Conservation (phyloP, 2,113 vertebrate genomes). For the Meleagris gallopavo region DNA sequence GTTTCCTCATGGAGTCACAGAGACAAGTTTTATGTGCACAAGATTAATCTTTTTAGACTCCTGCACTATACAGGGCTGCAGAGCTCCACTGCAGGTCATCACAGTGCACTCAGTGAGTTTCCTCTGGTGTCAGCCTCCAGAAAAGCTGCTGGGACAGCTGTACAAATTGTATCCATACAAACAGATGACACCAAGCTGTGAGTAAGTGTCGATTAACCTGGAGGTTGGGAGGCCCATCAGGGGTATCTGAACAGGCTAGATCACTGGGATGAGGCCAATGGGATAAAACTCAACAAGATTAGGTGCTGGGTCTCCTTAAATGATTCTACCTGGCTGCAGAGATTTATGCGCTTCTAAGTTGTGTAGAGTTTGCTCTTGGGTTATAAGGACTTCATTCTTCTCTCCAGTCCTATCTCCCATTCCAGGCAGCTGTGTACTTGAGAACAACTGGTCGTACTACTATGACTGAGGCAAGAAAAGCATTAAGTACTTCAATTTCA, state of each 20-base stretch:
- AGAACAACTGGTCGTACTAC: neutral
- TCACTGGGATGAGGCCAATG: too few relatives aligned
- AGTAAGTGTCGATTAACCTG: too few relatives aligned
- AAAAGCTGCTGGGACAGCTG: neutral
- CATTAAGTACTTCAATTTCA: neutral
- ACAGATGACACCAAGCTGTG: too few relatives aligned
- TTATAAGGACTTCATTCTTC: neutral
- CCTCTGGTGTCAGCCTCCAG: neutral
- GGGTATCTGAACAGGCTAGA: too few relatives aligned
- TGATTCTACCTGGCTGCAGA: neutral
- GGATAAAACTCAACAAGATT: too few relatives aligned
- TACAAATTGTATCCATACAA: neutral
- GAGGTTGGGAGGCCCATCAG: too few relatives aligned
- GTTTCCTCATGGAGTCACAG: neutral
- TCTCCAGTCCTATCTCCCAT: neutral
- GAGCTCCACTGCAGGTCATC: neutral
- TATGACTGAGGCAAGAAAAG: neutral
- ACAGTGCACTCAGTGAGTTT: neutral
- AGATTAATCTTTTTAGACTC: neutral
- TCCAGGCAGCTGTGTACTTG: neutral
- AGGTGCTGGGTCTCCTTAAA: neutral
- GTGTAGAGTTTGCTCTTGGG: neutral
- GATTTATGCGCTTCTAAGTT: neutral
- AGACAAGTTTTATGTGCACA: neutral
- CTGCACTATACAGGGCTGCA: neutral